Evolutionary conservation across 2,113 vertebrate species (phyloP).

Genomic region (Albula goreensis): DNA sequence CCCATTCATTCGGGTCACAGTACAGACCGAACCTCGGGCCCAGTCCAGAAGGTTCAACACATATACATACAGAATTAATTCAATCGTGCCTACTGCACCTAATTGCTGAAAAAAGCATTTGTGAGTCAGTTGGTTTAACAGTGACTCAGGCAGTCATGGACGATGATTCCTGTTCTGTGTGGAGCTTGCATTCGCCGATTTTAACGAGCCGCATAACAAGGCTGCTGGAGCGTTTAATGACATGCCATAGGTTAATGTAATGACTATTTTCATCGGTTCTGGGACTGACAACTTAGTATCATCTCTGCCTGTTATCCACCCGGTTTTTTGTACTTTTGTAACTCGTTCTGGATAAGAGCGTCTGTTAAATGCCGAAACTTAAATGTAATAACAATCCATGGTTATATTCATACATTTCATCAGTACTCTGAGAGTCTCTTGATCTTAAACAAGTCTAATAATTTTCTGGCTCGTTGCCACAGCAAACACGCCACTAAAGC

Average conservation of each 20-base stretch:
- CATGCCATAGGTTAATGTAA: too few species aligned
- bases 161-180: background rate
- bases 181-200: background rate
- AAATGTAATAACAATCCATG: background rate
- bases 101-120: background rate
- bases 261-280: too few species aligned
- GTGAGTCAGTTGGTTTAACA: background rate
- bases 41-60: background rate
- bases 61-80: background rate
- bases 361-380: too few species aligned
- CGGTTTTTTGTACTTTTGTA: too few species aligned
- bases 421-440: background rate
- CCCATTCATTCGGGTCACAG: too few species aligned
- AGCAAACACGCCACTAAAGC: background rate
- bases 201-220: background rate
- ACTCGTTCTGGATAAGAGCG: too few species aligned
- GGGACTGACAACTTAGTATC: too few species aligned
- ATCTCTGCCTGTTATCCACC: too few species aligned
- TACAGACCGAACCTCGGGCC: too few species aligned
- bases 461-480: slow-evolving; percentile 12
- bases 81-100: background rate
- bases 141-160: background rate
- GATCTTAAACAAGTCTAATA: background rate
- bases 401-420: background rate
- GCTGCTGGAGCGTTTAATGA: too few species aligned